Conservation (phyloP, 2,797 vertebrate species). For the Ceryle rudis region DNA sequence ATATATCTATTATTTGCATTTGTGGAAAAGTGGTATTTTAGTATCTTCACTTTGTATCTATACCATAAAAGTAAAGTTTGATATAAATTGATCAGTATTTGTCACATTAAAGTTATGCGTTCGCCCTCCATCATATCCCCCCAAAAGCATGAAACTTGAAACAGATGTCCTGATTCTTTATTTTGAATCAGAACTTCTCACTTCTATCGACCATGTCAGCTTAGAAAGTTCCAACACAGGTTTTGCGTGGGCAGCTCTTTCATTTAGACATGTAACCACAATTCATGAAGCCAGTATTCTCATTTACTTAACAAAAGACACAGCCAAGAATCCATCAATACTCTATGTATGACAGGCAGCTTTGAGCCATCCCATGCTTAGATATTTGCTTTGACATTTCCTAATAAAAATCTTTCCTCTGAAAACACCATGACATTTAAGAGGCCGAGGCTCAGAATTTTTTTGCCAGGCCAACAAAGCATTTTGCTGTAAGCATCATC, state of each 20-base stretch:
- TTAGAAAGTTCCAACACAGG: slow-evolving; percentile 65
- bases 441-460: not conserved
- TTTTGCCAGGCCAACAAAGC: slow-evolving; percentile 1
- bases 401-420: slow-evolving; percentile 49
- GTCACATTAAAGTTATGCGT: slow-evolving; percentile 9
- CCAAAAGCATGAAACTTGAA: slow-evolving; percentile 38
- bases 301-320: slow-evolving; percentile 68
- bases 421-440: slow-evolving; percentile 41
- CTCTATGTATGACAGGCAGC: slow-evolving; percentile 18
- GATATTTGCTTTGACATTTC: slow-evolving; percentile 56
- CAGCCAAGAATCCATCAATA: slow-evolving; percentile 77
- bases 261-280: slow-evolving; percentile 57
- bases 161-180: slow-evolving; percentile 70
- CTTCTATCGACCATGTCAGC: slow-evolving; percentile 58
- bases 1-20: not conserved
- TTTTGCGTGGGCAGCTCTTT: slow-evolving; percentile 61
- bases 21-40: not conserved
- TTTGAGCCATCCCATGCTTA: slow-evolving; percentile 48
- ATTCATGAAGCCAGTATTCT: slow-evolving; percentile 61
- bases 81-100: slow-evolving; percentile 36
- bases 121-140: not conserved
- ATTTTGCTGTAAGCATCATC: not conserved
- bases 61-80: slow-evolving; percentile 17
- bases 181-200: slow-evolving; percentile 69
- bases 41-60: not conserved